phyloP scores from a whole-genome alignment of 1,140 invertebrate genomes.

The Ceratina australensis region DNA sequence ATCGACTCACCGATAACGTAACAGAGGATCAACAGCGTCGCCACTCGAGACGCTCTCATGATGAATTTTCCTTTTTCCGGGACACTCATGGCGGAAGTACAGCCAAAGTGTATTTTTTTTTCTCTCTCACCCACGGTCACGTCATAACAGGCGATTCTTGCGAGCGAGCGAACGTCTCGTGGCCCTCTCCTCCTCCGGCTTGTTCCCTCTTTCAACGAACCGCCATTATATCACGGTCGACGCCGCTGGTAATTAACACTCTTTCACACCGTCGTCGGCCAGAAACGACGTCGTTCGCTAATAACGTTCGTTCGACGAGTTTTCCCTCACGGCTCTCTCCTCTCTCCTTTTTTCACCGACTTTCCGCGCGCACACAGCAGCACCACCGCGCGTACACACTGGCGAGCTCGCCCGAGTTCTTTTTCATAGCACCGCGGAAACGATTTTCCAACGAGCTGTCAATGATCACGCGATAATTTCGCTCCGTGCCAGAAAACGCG shows the following conservation, averaged over 20 bases:
- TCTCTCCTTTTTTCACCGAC: not conserved
- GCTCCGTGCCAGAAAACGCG: not conserved
- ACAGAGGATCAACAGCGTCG: slow-evolving; percentile 66
- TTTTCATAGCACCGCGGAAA: too few species aligned
- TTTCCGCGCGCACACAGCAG: not conserved
- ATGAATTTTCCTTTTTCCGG: slow-evolving; percentile 44
- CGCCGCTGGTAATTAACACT: slow-evolving; percentile 66
- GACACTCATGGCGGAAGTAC: slow-evolving; percentile 45
- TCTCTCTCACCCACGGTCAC: slow-evolving; percentile 46
- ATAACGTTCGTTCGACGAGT: slow-evolving; percentile 56
- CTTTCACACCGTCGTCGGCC: slow-evolving; percentile 39
- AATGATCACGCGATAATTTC: not conserved
- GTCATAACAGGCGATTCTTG: slow-evolving; percentile 52
- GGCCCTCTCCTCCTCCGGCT: slow-evolving; percentile 10
- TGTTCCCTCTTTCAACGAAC: slow-evolving; percentile 64
- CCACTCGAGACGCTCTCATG: slow-evolving; percentile 63
- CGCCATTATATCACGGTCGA: slow-evolving; percentile 63
- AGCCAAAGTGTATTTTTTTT: slow-evolving; percentile 34
- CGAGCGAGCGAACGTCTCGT: slow-evolving; percentile 9
- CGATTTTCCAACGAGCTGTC: not conserved
- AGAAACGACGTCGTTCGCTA: slow-evolving; percentile 39
- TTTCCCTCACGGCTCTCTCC: slow-evolving; percentile 2
- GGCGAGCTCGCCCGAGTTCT: not conserved
- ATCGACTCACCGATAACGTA: slow-evolving; percentile 72
- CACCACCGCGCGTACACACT: not conserved